Percentiles rank a stretch among this genome's conserved stretches.
Evolutionary conservation across 92 coral and sea anemone species (phyloP).

Genomic region (Parazoanthus darwini): DNA sequence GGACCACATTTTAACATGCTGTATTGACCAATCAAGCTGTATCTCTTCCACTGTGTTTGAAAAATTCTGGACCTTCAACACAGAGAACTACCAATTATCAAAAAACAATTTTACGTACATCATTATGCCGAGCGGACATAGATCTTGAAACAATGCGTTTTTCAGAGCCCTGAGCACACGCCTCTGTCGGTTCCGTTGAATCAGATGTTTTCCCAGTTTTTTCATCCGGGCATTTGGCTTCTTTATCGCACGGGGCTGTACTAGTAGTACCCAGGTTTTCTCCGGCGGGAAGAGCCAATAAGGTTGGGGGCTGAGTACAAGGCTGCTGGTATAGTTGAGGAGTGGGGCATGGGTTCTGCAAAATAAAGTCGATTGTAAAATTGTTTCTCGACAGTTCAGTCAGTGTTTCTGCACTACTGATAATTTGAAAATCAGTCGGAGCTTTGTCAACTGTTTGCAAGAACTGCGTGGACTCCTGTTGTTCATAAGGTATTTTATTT

Average conservation of each 20-base stretch:
- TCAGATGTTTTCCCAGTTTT: not conserved
- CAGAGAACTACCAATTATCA: too few relatives aligned
- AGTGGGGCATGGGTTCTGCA: not conserved
- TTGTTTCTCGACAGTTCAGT: not conserved
- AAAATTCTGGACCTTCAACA: too few relatives aligned
- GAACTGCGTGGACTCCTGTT: not conserved
- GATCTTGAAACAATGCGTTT: not conserved
- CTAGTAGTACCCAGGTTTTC: constrained; percentile 17
- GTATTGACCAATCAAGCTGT: too few relatives aligned
- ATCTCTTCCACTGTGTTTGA: too few relatives aligned
- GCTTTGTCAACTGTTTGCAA: not conserved
- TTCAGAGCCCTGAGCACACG: not conserved
- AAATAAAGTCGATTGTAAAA: not conserved
- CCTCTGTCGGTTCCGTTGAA: not conserved
- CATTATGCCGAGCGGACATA: not conserved
- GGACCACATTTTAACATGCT: too few relatives aligned
- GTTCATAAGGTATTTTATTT: too few relatives aligned
- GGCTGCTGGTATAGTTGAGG: constrained; percentile 4
- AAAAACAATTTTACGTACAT: not conserved
- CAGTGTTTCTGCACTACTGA: not conserved
- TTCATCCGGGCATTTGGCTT: not conserved
- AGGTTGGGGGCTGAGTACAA: not conserved
- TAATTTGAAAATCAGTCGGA: not conserved
- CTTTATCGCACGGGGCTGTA: not conserved
- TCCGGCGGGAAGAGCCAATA: constrained; percentile 27